These are phyloP conservation scores for Pseudomyrmex cubaensis DNA, from an alignment of 1,140 invertebrate genomes.

Conservation along the genomic window DNA sequence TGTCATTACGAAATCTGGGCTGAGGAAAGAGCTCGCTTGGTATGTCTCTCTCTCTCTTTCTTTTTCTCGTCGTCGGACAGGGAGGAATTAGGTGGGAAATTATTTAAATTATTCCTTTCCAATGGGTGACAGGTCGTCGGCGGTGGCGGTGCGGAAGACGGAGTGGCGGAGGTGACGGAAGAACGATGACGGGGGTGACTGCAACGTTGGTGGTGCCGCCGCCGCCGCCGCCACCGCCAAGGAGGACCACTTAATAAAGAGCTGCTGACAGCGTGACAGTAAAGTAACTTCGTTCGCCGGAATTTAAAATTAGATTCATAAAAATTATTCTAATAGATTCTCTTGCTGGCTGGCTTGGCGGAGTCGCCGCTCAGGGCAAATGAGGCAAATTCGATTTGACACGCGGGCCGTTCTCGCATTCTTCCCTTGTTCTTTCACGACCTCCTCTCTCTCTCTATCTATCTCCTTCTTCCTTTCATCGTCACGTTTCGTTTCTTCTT, in stretches of 20 bases:
- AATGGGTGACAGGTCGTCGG: slow-evolving; percentile 70
- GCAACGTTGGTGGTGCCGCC: slow-evolving; percentile 5
- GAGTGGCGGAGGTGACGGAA: not conserved
- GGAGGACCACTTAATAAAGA: slow-evolving; percentile 80
- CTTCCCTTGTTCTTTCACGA: slow-evolving; percentile 68
- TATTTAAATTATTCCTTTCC: slow-evolving; percentile 77
- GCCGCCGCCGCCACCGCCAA: slow-evolving; percentile 48
- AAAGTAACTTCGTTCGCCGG: slow-evolving; percentile 81
- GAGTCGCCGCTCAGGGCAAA: slow-evolving; percentile 77
- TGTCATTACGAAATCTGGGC: slow-evolving; percentile 56
- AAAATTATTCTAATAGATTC: slow-evolving; percentile 86
- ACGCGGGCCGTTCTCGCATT: slow-evolving; percentile 76
- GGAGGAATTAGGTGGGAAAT: slow-evolving; percentile 71
- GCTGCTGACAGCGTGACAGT: slow-evolving; percentile 80
- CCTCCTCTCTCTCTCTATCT: slow-evolving; percentile 40
- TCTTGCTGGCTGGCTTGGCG: slow-evolving; percentile 69
- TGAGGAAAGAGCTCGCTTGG: not conserved
- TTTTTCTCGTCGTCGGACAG: slow-evolving; percentile 10
- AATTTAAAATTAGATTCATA: slow-evolving; percentile 85
- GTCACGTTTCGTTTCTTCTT: slow-evolving; percentile 21
- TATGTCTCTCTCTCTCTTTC: not conserved
- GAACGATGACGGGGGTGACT: slow-evolving; percentile 15
- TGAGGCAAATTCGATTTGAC: slow-evolving; percentile 85
- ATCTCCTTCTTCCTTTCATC: not conserved
- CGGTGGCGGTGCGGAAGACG: slow-evolving; percentile 12